Conservation (phyloP, 2,797 vertebrate genomes). For the Podarcis siculus region DNA sequence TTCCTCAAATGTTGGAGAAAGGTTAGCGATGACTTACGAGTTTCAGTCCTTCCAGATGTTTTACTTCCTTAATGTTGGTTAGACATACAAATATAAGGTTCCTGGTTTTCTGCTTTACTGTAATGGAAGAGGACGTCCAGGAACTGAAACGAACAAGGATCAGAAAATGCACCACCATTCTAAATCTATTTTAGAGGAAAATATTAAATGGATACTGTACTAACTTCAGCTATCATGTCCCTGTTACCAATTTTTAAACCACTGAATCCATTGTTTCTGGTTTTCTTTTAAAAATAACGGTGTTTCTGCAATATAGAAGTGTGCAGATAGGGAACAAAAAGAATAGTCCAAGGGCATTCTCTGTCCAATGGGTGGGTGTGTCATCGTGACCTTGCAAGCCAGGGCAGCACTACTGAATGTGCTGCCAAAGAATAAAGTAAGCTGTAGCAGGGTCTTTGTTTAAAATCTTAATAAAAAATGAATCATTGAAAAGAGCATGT, state of each 20-base stretch:
- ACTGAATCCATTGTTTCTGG: background rate
- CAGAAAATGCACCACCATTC: background rate
- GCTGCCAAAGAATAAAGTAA: conserved; percentile 23
- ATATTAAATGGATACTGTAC: fast-evolving
- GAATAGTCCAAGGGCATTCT: conserved; percentile 28
- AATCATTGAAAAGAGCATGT: background rate
- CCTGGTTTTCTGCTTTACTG: conserved; percentile 14
- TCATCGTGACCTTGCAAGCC: conserved; percentile 46
- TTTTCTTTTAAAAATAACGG: conserved; percentile 15
- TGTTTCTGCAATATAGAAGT: conserved; percentile 25
- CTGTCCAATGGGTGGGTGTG: conserved; percentile 37
- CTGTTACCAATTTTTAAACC: background rate
- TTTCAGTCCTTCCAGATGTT: background rate
- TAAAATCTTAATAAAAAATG: conserved; percentile 34
- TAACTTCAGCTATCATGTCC: background rate
- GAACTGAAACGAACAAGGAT: conserved; percentile 6
- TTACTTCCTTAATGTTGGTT: background rate
- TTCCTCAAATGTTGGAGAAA: background rate
- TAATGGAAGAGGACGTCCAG: background rate
- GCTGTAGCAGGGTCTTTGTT: conserved; percentile 16
- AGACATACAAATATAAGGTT: background rate
- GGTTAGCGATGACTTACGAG: background rate
- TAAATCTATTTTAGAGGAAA: conserved; percentile 3
- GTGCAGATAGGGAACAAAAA: conserved; percentile 39
- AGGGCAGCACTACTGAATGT: conserved; percentile 22